phyloP scores from a whole-genome alignment of 2,113 vertebrate species.

The Silurus asotus region DNA sequence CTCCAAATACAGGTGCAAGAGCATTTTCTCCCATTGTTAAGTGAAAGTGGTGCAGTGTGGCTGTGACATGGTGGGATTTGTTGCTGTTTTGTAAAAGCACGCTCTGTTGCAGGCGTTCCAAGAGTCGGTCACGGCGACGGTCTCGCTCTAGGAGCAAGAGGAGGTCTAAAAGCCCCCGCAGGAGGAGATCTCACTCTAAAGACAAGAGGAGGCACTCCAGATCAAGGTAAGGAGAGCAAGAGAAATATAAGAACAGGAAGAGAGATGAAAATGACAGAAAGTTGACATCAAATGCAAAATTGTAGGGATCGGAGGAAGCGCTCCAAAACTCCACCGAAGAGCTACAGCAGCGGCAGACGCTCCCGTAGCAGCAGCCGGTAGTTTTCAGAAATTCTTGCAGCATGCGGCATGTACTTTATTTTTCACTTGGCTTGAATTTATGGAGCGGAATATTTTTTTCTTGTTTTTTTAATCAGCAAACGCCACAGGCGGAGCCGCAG shows the following conservation, averaged over 20 bases:
- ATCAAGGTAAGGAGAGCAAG: slow-evolving; percentile 74
- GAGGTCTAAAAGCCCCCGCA: slow-evolving; percentile 90
- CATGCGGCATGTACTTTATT: no score
- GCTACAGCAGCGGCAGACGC: slow-evolving; percentile 92
- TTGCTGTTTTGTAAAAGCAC: not conserved
- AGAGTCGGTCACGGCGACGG: slow-evolving; percentile 87
- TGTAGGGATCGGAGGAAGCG: slow-evolving; percentile 92
- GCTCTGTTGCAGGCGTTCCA: slow-evolving; percentile 78
- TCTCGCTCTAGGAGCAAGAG: slow-evolving; percentile 91
- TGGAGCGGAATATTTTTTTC: not conserved
- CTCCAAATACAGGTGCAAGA: slow-evolving; percentile 86
- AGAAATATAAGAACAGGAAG: not conserved
- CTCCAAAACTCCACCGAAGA: slow-evolving; percentile 97
- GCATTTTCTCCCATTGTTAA: not conserved
- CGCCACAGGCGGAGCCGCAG: slow-evolving; percentile 84
- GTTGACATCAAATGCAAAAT: not conserved
- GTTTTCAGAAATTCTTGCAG: not conserved
- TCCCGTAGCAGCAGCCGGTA: slow-evolving; percentile 93
- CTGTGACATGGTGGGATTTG: not conserved
- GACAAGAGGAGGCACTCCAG: slow-evolving; percentile 86
- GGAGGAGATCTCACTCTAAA: slow-evolving; percentile 86
- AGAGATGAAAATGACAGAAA: not conserved
- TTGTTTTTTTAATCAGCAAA: slow-evolving; percentile 61
- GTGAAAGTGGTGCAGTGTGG: not conserved
- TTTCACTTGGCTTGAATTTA: not conserved